Evolutionary conservation across 2,113 vertebrate genomes (phyloP).

Genomic region (Macaca nemestrina): DNA sequence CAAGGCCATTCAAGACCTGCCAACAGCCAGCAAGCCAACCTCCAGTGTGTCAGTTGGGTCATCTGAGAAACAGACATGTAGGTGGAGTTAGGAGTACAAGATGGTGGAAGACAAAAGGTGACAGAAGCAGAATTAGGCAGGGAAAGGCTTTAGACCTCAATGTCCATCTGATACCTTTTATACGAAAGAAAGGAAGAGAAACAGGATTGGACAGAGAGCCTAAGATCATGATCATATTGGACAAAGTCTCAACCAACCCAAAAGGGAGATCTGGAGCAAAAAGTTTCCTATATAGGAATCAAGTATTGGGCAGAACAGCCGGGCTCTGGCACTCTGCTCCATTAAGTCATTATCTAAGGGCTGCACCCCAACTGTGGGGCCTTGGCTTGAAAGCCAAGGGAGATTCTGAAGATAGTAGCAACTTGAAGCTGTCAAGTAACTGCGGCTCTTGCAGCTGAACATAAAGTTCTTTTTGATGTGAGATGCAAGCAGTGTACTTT

Average conservation of each 20-base stretch:
- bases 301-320: too few relatives aligned
- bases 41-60: neutral
- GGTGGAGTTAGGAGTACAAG: neutral
- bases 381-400: neutral
- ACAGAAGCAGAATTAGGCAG: neutral
- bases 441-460: neutral
- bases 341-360: neutral
- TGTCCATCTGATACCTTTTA: neutral
- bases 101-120: neutral
- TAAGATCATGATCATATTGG: accelerated
- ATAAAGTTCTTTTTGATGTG: neutral
- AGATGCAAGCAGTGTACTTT: neutral
- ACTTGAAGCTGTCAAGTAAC: neutral
- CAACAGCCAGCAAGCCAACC: neutral
- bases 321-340: neutral
- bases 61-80: neutral
- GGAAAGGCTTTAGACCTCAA: neutral
- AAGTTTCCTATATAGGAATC: neutral
- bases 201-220: neutral
- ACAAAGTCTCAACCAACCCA: neutral
- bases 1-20: neutral
- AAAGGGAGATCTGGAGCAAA: neutral
- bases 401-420: neutral
- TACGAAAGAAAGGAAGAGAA: neutral
- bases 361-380: neutral